Evolutionary conservation across 1,140 invertebrate genomes (phyloP).

Genomic region (Drosophila prosaltans): DNA sequence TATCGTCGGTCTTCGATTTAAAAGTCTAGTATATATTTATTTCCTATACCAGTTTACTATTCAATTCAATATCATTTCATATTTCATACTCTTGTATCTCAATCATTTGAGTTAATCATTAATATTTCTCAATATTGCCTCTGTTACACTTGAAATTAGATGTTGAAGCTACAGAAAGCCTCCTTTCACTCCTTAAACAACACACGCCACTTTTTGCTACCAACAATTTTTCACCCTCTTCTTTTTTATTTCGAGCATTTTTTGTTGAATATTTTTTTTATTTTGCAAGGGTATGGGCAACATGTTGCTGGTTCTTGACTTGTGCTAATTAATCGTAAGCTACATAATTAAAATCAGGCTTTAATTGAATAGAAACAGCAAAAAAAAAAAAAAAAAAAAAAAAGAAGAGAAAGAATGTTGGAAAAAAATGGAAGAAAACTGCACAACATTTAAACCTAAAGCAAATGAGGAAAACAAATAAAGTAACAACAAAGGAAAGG

Average conservation of each 20-base stretch:
- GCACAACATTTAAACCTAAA: slow-evolving; percentile 62
- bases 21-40: too few relatives aligned
- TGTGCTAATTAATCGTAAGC: slow-evolving; percentile 70
- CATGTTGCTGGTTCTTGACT: slow-evolving; percentile 51
- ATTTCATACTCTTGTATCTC: too few relatives aligned
- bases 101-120: background rate
- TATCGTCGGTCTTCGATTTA: too few relatives aligned
- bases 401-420: background rate
- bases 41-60: too few relatives aligned
- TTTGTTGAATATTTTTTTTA: slow-evolving; percentile 36
- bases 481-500: background rate
- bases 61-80: background rate
- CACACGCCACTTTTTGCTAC: slow-evolving; percentile 32
- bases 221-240: slow-evolving; percentile 43
- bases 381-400: slow-evolving; percentile 27
- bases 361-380: slow-evolving; percentile 66
- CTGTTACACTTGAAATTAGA: slow-evolving; percentile 44
- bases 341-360: slow-evolving; percentile 58
- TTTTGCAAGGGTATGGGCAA: slow-evolving; percentile 45
- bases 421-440: slow-evolving; percentile 35
- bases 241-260: slow-evolving; percentile 27
- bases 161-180: slow-evolving; percentile 45
- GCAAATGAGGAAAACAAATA: slow-evolving; percentile 52
- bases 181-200: background rate
- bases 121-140: background rate